Base-by-base conservation (phyloP, 1,140 invertebrate species). In the Drosophila pallidifrons region DNA sequence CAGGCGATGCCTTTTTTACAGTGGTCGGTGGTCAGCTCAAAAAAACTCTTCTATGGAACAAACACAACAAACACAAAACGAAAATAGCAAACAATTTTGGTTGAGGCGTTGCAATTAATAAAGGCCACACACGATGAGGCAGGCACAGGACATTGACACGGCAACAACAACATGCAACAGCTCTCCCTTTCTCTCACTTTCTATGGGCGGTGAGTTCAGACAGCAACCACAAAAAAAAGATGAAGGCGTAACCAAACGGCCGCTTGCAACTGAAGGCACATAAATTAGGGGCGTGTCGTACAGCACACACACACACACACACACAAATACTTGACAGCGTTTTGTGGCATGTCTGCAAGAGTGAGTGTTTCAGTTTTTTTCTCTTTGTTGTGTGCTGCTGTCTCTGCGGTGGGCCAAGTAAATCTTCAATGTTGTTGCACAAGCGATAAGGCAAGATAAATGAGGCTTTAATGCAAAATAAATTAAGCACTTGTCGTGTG, bases 51-150 rank as follows among this genome's bases (percentile, higher is more conserved):
- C 28, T 32, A 52, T 52, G 32, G 49, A 80, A 47, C 35, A 54
- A 52, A 76, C 38, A 67, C 32, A 45, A 8, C 3, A 11, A 43
- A 76, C 75, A 73, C 57, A 77, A 77, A 88, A 67, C 45, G 55
- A 79, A 64, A 88, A 79, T 72, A 69, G 57, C 69, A 88, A 88
- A 74, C 77, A 74, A 80, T 80, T 86, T 79, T 65, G 79, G 83
- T 88, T 83, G 85, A 88, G 80, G 83, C 83, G 80, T 88, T 87
- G 85, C 83, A 88, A 87, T 87, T 87, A 87, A 88, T 87, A 87
- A 80, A 82, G 80, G 61, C 79, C 83, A 76, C 77, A 77, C 51
- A 74, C 79, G 28, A 60, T 41, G 25, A 46, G 59, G 64, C 64
- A 60, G 79, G 81, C 64, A 28, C 55, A 88, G 83, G 77, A 75